Evolutionary conservation across 2,113 vertebrate species (phyloP), one percentile per base, ranked within the genome.

Genomic region (Silurus asotus): DNA sequence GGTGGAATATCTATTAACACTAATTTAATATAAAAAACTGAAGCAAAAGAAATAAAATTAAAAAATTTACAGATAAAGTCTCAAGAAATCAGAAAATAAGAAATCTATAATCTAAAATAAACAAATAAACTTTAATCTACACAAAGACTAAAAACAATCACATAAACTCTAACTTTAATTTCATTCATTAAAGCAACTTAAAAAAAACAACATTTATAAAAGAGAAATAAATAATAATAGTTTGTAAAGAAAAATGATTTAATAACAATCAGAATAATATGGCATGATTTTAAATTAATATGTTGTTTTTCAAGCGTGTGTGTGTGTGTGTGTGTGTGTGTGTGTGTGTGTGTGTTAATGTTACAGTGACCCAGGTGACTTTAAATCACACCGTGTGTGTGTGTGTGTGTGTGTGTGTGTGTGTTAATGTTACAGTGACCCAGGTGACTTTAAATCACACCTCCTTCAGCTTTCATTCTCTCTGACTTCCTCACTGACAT

Each of bases 361-460:
- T 48, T 58, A 37, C 53, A 74, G 69, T 74, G 82, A 75, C 82
- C n/a, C n/a, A n/a, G n/a, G n/a, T n/a, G n/a, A n/a, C n/a, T n/a
- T 7, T 61, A 25, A 76, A 17, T 61, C 62, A 64, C 48, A 51
- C 83, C 59, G 62, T 37, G 58, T 81, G 28, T 48, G 14, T 62
- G 79, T 81, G 62, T 37, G 37, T 37, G 37, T 37, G 37, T 37
- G 0, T 13, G 23, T 59, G 14, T 62, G 83, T 84, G 62, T 49
- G 56, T 84, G 56, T 51, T 84, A 69, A 58, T 69, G 75, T 48
- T 58, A 37, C 53, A 74, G 69, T 74, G 82, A 61, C 82, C 82
- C 55, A 84, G 56, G 58, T 61, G 10, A 25, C 82, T 74, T 7
- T 61, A 25, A 76, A 17, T 61, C 62, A 64, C 48, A 51, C 83